phyloP scores from a whole-genome alignment of 1,140 invertebrate species.

The Orussus abietinus region DNA sequence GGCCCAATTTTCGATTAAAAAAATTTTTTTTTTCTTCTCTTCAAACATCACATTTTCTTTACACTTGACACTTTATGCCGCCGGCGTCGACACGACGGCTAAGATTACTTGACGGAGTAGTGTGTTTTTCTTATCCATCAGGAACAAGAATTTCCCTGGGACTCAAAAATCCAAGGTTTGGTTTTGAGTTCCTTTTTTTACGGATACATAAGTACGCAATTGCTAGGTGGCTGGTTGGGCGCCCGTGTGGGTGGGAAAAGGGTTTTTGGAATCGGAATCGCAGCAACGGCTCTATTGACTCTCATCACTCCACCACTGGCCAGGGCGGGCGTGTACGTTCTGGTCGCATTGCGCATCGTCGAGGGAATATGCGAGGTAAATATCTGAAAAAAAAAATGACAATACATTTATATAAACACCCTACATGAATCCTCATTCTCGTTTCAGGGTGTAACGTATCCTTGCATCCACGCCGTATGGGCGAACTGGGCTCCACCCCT shows the following conservation, averaged over 20 bases:
- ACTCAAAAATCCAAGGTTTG: slow-evolving; percentile 71
- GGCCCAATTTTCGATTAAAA: slow-evolving; percentile 3
- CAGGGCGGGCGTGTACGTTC: slow-evolving; percentile 63
- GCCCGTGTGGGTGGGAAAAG: slow-evolving; percentile 66
- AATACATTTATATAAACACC: too few species aligned
- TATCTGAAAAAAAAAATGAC: too few species aligned
- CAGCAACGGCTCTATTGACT: slow-evolving; percentile 75
- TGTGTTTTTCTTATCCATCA: slow-evolving; percentile 26
- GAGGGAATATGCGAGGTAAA: slow-evolving; percentile 86
- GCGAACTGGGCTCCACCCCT: slow-evolving; percentile 81
- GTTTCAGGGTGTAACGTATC: slow-evolving; percentile 81
- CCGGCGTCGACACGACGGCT: too few species aligned
- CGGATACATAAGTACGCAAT: slow-evolving; percentile 71
- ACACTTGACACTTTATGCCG: too few species aligned
- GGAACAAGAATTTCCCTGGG: slow-evolving; percentile 76
- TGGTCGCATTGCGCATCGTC: slow-evolving; percentile 73
- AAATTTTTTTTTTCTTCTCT: slow-evolving; percentile 11
- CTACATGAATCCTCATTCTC: too few species aligned
- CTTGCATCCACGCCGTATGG: slow-evolving; percentile 85
- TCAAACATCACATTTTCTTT: not conserved
- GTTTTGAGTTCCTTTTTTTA: slow-evolving; percentile 87
- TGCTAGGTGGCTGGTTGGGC: slow-evolving; percentile 71
- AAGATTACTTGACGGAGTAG: not conserved
- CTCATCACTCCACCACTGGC: slow-evolving; percentile 78
- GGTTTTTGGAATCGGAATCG: slow-evolving; percentile 77